Evolutionary conservation across 2,113 vertebrate species (phyloP), one percentile per base, ranked within the genome.

Genomic region (Nyctibius bracteatus): DNA sequence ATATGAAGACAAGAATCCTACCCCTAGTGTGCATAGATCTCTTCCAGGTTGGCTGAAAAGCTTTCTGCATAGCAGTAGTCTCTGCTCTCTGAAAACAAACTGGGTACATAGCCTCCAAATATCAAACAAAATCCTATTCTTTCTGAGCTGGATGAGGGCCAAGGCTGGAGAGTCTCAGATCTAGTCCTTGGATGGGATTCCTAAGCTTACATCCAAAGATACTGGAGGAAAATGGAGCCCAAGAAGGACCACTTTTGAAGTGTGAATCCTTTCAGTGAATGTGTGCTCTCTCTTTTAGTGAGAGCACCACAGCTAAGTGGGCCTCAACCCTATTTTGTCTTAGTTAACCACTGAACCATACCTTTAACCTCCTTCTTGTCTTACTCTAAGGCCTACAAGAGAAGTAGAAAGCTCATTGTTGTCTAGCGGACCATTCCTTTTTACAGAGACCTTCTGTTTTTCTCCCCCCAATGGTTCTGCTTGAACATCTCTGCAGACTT

Each of bases 401-500:
- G 28, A 41, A 78, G 9, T 22, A 85, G 58, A 92, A 92, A 55
- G 24, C 18, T 79, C 2, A 0, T 68, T 80, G n/a, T 73, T 93
- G 35, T 81, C 31, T 70, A 31, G 30, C 52, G 47, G 63, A 93
- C 9, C 43, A 47, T 79, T 79, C 46, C 1, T 70, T 85, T 95
- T 91, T 43, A 91, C 41, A 88, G 58, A 87, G 10, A 30, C 16
- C 22, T 85, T 90, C 57, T 96, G 47, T 5, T 92, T 95, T 84
- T 91, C 44, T 87, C 57, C 39, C 85, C 65, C 77, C 55, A 46
- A 66, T 81, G 74, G 7, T 72, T 95, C 39, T 80, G 10, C 81
- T 70, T 80, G 73, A 71, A 83, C 81, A 61, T 88, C 46, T 78
- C 96, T 96, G 59, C 97, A 99, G 99, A 99, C 93, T 97, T 99